Conservation (phyloP, 2,888 invertebrate species). For the Cheilosia impressa region DNA sequence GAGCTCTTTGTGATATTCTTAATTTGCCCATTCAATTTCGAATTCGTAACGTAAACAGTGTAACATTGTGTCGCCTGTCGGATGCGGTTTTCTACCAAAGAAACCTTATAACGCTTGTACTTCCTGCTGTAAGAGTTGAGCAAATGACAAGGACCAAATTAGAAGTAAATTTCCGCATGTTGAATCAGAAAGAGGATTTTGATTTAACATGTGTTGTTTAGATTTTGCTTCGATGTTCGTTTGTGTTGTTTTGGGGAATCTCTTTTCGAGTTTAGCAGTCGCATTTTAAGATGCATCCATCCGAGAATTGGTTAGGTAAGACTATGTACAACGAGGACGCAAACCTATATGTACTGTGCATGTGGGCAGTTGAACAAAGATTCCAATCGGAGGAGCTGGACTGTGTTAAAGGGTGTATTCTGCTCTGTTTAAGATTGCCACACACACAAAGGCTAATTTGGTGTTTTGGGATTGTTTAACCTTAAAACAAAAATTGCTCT, state of each 20-base stretch:
- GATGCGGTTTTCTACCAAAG: slow-evolving; percentile 58
- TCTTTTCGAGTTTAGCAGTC: slow-evolving; percentile 22
- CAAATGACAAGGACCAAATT: slow-evolving; percentile 71
- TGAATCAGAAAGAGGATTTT: slow-evolving; percentile 68
- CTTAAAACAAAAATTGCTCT: too few relatives aligned
- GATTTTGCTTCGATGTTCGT: slow-evolving; percentile 32
- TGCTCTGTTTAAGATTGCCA: too few relatives aligned
- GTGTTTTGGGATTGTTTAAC: too few relatives aligned
- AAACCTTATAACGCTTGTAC: slow-evolving; percentile 24
- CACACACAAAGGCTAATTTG: too few relatives aligned
- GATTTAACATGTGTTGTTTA: slow-evolving; percentile 64
- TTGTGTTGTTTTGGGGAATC: slow-evolving; percentile 14
- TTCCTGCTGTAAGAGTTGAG: slow-evolving; percentile 36
- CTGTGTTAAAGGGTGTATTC: not conserved
- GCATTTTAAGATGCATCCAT: slow-evolving; percentile 36
- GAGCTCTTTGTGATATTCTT: slow-evolving; percentile 69
- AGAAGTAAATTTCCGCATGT: slow-evolving; percentile 72
- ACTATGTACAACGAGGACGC: slow-evolving; percentile 23
- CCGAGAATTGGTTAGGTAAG: slow-evolving; percentile 47
- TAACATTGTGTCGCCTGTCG: slow-evolving; percentile 59
- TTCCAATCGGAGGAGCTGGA: not conserved
- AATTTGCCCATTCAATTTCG: slow-evolving; percentile 70
- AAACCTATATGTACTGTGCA: slow-evolving; percentile 1
- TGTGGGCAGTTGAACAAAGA: not conserved
- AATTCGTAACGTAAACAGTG: slow-evolving; percentile 70